Base-by-base conservation (phyloP, 2,888 invertebrate species). In the Nymphalis c-album region DNA sequence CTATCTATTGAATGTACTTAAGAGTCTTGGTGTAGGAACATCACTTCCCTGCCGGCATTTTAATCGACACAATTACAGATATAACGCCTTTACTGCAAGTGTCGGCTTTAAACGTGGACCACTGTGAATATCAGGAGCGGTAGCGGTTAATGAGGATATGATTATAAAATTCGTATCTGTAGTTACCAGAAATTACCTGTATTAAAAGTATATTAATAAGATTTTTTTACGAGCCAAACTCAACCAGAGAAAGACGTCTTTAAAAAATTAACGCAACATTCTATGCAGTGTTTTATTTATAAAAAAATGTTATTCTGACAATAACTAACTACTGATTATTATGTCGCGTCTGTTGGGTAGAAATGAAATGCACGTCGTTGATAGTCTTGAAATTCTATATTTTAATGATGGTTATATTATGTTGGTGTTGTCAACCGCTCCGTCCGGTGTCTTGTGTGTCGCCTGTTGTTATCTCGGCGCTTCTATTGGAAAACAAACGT, bases 401-500 rank as follows among this genome's bases (percentile, higher is more conserved):
- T 31, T 31, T 6, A 31, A 31, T 31, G 5, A 6, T 31, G 26
- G 6, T 31, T 53, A 4, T 10, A 1, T 53, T 53, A 22, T 1
- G 5, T 16, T 26, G 0, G 16, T 17, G 10, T 53, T 6, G 16
- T 17, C 16, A 35, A 35, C 40, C 60, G 47, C 48, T 55, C 6
- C 13, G 8, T 61, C 65, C 13, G 16, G 31, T 5, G 63, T 7
- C 35, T 62, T n/a, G 16, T 16, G 18, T 1, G 35, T 7, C 48
- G 26, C 26, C 17, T 22, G 45, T 46, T 51, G 60, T 61, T 65
- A 65, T 60, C 62, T 80, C 75, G 74, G 76, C 77, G 75, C 76
- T 79, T 80, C 83, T 84, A 83, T 85, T 80, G 59, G 81, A 80
- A 83, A 86, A 87, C 88, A 87, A 84, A 82, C 82, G 80, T 74